Conservation (phyloP, 2,888 invertebrate genomes). For the Liposcelis brunnea region DNA sequence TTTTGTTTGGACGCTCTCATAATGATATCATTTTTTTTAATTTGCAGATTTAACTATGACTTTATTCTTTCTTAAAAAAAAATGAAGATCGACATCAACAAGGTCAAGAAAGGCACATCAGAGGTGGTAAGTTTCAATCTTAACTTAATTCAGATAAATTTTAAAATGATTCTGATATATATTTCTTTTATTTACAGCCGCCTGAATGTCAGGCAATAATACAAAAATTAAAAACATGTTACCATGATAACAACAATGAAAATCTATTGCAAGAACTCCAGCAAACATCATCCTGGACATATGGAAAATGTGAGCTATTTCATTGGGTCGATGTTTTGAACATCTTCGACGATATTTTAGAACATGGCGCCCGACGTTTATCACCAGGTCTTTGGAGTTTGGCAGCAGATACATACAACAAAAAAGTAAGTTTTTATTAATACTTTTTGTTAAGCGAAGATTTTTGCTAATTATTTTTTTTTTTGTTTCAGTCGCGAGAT, state of each 20-base stretch:
- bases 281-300: constrained; percentile 63
- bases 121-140: constrained; percentile 42
- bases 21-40: too few species aligned
- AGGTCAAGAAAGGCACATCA: constrained; percentile 66
- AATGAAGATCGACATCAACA: constrained; percentile 69
- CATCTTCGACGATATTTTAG: constrained; percentile 53
- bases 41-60: too few species aligned
- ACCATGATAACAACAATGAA: constrained; percentile 26
- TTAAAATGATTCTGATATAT: background rate
- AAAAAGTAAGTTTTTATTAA: constrained; percentile 1
- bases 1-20: too few species aligned
- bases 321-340: constrained; percentile 76
- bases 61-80: constrained; percentile 18
- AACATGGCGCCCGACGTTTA: constrained; percentile 40
- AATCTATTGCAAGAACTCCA: constrained; percentile 50
- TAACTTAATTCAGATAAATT: too few species aligned
- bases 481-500: constrained; percentile 41
- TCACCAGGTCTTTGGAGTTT: too few species aligned
- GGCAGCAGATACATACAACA: too few species aligned
- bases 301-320: constrained; percentile 71
- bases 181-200: constrained; percentile 27
- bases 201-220: constrained; percentile 61
- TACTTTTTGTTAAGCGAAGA: background rate
- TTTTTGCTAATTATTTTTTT: too few species aligned
- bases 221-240: constrained; percentile 48